Percentiles rank a stretch among this genome's conserved stretches.
Evolutionary conservation across 2,888 invertebrate genomes (phyloP).

Genomic region (Drosophila mayaguana): DNA sequence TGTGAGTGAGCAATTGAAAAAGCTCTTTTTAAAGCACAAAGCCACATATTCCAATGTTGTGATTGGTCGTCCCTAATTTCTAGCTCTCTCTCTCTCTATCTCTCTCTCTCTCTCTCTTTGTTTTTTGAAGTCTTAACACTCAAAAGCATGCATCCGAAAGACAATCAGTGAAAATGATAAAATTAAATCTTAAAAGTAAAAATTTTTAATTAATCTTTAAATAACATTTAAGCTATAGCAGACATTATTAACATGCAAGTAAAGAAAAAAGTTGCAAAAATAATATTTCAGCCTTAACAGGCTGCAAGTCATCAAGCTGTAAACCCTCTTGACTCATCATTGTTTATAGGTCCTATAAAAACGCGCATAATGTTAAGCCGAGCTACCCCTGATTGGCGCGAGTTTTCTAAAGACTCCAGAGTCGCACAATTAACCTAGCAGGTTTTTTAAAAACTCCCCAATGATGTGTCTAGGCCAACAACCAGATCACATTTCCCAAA

Average conservation of each 20-base stretch:
- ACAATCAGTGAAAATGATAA: not conserved
- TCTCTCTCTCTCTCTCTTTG: no score
- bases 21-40: not conserved
- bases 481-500: constrained; percentile 53
- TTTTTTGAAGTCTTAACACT: no score
- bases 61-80: not conserved
- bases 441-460: constrained; percentile 70
- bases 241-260: not conserved
- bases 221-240: not conserved
- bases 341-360: constrained; percentile 32
- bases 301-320: constrained; percentile 1
- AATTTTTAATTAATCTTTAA: not conserved
- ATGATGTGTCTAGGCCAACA: constrained; percentile 34
- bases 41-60: not conserved
- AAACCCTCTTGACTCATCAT: constrained; percentile 36
- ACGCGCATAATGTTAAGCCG: constrained; percentile 43
- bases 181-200: not conserved
- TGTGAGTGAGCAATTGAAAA: not conserved
- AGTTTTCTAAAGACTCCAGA: constrained; percentile 53
- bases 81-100: not conserved
- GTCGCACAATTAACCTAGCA: constrained; percentile 67
- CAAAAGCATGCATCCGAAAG: not conserved
- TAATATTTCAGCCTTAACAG: not conserved
- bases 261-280: not conserved
- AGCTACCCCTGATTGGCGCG: constrained; percentile 52